Base-by-base conservation (phyloP, 2,888 invertebrate species). In the Eledone cirrhosa region DNA sequence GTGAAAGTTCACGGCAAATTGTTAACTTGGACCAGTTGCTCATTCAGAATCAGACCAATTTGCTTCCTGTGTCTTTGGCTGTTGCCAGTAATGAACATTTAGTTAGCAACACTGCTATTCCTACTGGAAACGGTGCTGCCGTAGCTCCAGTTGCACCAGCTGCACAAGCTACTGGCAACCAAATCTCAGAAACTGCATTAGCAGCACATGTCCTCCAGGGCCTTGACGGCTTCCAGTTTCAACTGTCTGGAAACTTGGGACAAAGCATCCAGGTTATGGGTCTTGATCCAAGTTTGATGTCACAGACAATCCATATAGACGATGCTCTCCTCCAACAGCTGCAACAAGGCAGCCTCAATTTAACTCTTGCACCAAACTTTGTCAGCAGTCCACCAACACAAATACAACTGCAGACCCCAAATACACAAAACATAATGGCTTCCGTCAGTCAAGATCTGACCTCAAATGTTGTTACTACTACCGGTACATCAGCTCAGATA, bases 251-350 rank as follows among this genome's bases (percentile, higher is more conserved):
- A 24, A 88, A 87, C 65, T 82, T 89, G 7, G 84, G 84, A 19
- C 90, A 90, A 81, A 89, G 90, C 22, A 87, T 91, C 67, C 91
- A 91, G 80, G 88, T 91, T 31, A 84, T 90, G 0, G 90, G 90
- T 0, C 84, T 92, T 1, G 91, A 92, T 81, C 86, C 92, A 29
- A 85, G 81, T 69, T 77, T 89, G 77, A 81, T 90, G 41, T 84
- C 87, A 22, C 92, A 92, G 84, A 86, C 91, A 3, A 83, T 91
- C 7, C 91, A 92, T 81, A 90, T 92, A 13, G 92, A 92, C 80
- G 92, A 92, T 14, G 88, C 89, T 63, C 84, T 92, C 14, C 83
- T 92, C 47, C 92, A 91, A 82, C 92, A 91, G 83, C 84, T 91
- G 78, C 91, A 91, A 81, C 88, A 88, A 69, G 89, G 90, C 31